Percentiles rank a stretch among this genome's conserved stretches.
These are phyloP conservation scores for Julus scandinavius DNA, from an alignment of 2,888 invertebrate genomes.

Conservation along the genomic window DNA sequence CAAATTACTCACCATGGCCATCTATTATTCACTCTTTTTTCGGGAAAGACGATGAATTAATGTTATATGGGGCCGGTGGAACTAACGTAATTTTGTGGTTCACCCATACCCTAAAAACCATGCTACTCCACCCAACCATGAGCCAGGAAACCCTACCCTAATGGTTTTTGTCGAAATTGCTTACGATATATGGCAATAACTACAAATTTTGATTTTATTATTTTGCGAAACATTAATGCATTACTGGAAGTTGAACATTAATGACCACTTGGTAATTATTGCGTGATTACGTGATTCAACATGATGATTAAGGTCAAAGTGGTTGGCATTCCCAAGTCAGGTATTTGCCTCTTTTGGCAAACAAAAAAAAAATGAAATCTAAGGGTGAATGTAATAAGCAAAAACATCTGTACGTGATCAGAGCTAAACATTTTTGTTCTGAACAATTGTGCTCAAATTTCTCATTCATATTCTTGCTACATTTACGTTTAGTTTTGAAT, in stretches of 20 bases:
- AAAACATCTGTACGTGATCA: too few species aligned
- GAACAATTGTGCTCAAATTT: too few species aligned
- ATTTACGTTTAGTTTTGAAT: too few species aligned
- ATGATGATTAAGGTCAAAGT: background rate
- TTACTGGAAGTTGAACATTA: background rate
- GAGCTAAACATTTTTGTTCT: too few species aligned
- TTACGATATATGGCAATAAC: background rate
- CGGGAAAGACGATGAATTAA: background rate
- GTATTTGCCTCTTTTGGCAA: background rate
- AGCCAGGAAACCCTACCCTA: constrained; percentile 3
- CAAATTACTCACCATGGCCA: background rate
- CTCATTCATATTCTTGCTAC: too few species aligned
- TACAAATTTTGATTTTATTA: background rate
- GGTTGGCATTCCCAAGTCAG: background rate
- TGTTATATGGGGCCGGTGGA: background rate
- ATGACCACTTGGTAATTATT: constrained; percentile 24
- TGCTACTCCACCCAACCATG: constrained; percentile 4
- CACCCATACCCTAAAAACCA: background rate
- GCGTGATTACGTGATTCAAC: constrained; percentile 19
- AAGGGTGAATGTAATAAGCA: too few species aligned
- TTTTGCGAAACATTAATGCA: background rate
- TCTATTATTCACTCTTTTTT: constrained; percentile 3
- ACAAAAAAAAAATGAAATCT: too few species aligned
- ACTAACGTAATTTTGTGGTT: background rate
- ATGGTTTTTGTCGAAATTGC: background rate